Conservation (phyloP, 2,113 vertebrate species). For the Holacanthus passer region DNA sequence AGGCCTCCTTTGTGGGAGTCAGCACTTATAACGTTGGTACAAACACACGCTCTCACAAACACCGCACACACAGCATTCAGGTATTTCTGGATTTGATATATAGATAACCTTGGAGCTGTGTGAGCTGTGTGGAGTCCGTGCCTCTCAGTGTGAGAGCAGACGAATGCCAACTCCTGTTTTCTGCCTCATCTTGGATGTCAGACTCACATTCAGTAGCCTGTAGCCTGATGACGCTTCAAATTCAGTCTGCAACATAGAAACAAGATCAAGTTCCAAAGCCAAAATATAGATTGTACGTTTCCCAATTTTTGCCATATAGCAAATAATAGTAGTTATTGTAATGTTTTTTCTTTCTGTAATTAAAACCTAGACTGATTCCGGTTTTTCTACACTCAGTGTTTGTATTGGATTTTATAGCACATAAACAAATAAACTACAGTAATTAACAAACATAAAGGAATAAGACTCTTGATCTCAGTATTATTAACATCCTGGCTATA, state of each 20-base stretch:
- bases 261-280: neutral
- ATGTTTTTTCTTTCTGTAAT: no score
- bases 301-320: neutral
- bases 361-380: no score
- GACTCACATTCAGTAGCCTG: no score
- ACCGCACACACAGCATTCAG: constrained; percentile 20
- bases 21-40: constrained; percentile 44
- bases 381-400: neutral
- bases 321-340: neutral
- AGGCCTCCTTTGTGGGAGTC: constrained; percentile 39
- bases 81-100: constrained; percentile 47
- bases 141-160: constrained; percentile 28
- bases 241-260: neutral
- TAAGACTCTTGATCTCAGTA: neutral
- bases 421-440: neutral
- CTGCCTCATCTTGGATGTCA: constrained; percentile 13
- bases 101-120: constrained; percentile 44
- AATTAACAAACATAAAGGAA: neutral
- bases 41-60: constrained; percentile 21
- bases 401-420: neutral
- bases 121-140: constrained; percentile 12
- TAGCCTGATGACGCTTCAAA: neutral
- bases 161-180: constrained; percentile 14
- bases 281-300: neutral
- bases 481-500: neutral